Evolutionary conservation across 2,113 vertebrate genomes (phyloP), one percentile per base, ranked within the genome.

Genomic region (Tetrao urogallus): DNA sequence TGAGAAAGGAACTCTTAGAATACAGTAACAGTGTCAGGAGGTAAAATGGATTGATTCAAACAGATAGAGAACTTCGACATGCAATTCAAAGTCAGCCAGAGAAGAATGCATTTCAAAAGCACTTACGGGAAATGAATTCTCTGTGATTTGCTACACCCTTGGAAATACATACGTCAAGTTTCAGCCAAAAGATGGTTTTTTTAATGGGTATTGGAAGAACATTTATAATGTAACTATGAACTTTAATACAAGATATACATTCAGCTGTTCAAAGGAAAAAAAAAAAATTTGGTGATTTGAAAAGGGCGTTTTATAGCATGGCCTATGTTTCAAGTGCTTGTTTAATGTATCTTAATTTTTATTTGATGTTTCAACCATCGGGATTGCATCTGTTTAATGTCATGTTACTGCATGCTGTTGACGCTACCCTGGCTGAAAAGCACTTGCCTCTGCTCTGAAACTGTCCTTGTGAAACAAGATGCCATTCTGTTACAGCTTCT

Each of bases 221-320:
- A 63, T 45, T 86, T 71, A 32, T 78, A 69, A 88, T 10, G 24
- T 63, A 47, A 82, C 56, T 78, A 67, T 90, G 63, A 92, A 47
- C 12, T 61, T 50, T 66, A 73, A 40, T 71, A 67, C 14, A 76
- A 96, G 54, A 54, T 91, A 89, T 89, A 6, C 12, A 45, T 94
- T 93, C 18, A 91, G 3, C 67, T 88, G 42, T 60, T 56, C 30
- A 72, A 21, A 38, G 16, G 38, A 38, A 40, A 40, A 10, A 72
- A 72, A 54, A 42, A 56, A 42, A 50, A 14, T 24, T 65, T 25
- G 56, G 70, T 21, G n/a, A 94, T 54, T 91, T 89, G 77, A 28
- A 89, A 92, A 82, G 97, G 96, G 92, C 95, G 96, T 97, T 95
- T 95, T 88, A 77, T 88, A 90, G 91, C 91, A 96, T 96, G 94